These are phyloP conservation scores for Leptinotarsa tumamoca DNA, from an alignment of 2,888 invertebrate species.

Conservation along the genomic window DNA sequence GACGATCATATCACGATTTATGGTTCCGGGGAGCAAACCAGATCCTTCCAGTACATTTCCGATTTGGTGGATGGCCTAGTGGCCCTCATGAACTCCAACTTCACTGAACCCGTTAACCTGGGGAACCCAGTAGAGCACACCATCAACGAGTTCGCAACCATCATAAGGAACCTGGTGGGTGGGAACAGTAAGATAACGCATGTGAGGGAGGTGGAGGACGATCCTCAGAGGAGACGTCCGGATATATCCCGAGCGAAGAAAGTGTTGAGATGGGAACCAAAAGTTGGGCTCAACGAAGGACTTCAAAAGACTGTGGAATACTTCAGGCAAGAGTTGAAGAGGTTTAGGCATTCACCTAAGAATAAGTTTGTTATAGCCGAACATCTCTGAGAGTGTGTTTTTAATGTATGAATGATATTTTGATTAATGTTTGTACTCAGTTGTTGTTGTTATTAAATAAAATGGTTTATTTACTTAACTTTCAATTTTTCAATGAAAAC, in stretches of 20 bases:
- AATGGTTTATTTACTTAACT: neutral
- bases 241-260: conserved; percentile 91
- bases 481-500: no score
- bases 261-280: conserved; percentile 90
- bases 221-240: conserved; percentile 94
- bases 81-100: conserved; percentile 93
- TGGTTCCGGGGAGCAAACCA: conserved; percentile 89
- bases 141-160: conserved; percentile 90
- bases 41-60: conserved; percentile 98
- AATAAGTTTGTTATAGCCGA: conserved; percentile 48
- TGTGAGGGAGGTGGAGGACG: conserved; percentile 91
- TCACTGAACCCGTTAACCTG: conserved; percentile 91
- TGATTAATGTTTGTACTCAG: neutral
- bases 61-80: conserved; percentile 96
- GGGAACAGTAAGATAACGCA: conserved; percentile 87
- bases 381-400: neutral
- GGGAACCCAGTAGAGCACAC: conserved; percentile 99
- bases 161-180: conserved; percentile 87
- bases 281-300: conserved; percentile 86
- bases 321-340: conserved; percentile 87
- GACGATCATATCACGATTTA: conserved; percentile 95
- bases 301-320: conserved; percentile 93
- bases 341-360: conserved; percentile 71
- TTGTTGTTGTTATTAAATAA: neutral
- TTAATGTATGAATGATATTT: neutral